These are phyloP conservation scores for Nineta flava DNA, from an alignment of 2,888 invertebrate genomes.

Conservation along the genomic window DNA sequence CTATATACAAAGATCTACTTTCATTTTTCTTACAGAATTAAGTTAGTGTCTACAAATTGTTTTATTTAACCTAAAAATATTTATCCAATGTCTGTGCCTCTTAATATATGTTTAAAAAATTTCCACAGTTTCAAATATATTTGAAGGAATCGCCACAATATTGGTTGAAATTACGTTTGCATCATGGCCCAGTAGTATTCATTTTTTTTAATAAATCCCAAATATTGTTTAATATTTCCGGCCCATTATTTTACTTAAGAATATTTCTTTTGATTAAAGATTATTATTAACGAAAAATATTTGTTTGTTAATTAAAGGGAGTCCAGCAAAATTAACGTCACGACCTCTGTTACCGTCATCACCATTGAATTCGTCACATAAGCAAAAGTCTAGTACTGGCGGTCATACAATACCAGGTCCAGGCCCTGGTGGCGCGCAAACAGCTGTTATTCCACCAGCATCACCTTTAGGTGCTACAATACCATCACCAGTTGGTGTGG, in stretches of 20 bases:
- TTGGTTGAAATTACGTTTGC: neutral
- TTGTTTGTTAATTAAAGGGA: neutral
- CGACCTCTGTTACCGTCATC: constrained; percentile 19
- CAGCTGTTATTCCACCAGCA: constrained; percentile 7
- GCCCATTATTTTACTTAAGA: neutral
- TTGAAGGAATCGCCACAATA: neutral
- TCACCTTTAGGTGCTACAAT: constrained; percentile 6
- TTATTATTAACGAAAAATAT: no score
- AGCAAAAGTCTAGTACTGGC: constrained; percentile 20
- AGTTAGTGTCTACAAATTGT: no score
- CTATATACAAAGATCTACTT: no score
- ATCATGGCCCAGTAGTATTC: neutral
- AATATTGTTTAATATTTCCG: neutral
- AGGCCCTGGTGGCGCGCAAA: constrained; percentile 23
- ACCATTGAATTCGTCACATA: constrained; percentile 21
- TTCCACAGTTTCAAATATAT: no score
- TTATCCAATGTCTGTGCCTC: no score
- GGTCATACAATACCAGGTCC: constrained; percentile 26
- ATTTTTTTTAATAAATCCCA: neutral
- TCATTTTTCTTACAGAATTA: no score
- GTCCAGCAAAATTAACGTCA: constrained; percentile 12
- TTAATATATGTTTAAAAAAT: no score
- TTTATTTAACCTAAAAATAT: no score
- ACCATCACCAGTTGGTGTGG: constrained; percentile 7
- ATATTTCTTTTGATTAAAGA: neutral